A percentile compares a stretch with the other conserved stretches of the same genome.
phyloP scores from a whole-genome alignment of 2,797 vertebrate genomes.

The Simalia tracyae region DNA sequence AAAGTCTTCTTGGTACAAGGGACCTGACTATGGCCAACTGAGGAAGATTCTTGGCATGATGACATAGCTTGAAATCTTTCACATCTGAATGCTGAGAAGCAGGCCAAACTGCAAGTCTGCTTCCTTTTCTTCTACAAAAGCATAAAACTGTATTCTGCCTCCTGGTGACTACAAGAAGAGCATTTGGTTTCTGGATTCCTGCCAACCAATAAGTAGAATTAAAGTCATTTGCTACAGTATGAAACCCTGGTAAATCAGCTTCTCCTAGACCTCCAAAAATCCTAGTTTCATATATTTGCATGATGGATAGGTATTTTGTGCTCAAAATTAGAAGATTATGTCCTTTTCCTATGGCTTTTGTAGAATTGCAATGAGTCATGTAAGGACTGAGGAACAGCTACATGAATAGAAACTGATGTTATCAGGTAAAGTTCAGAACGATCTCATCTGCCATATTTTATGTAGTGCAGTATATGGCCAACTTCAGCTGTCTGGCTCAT shows the following conservation, averaged over 20 bases:
- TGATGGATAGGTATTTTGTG: slow-evolving; percentile 59
- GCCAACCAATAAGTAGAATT: not conserved
- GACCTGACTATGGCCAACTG: not conserved
- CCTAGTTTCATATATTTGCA: slow-evolving; percentile 63
- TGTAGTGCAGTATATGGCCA: slow-evolving; percentile 33
- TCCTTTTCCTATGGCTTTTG: slow-evolving; percentile 62
- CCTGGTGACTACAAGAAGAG: not conserved
- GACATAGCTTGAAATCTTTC: not conserved
- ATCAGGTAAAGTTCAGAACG: slow-evolving; percentile 49
- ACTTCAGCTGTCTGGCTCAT: slow-evolving; percentile 31
- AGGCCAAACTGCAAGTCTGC: not conserved
- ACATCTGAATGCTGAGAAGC: not conserved
- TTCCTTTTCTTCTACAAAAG: not conserved
- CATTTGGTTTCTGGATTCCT: not conserved
- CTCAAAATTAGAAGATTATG: slow-evolving; percentile 64
- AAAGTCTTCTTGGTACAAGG: not conserved
- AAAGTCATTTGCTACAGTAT: slow-evolving; percentile 46
- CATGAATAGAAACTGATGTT: slow-evolving; percentile 52
- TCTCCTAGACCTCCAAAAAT: slow-evolving; percentile 64
- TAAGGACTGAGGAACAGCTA: slow-evolving; percentile 49
- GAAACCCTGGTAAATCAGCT: slow-evolving; percentile 57
- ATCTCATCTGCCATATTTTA: slow-evolving; percentile 59
- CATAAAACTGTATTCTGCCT: not conserved
- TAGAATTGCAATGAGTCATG: slow-evolving; percentile 68
- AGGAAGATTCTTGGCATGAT: not conserved